Evolutionary conservation across 2,888 invertebrate genomes (phyloP).

Genomic region (Branchellion lobata): DNA sequence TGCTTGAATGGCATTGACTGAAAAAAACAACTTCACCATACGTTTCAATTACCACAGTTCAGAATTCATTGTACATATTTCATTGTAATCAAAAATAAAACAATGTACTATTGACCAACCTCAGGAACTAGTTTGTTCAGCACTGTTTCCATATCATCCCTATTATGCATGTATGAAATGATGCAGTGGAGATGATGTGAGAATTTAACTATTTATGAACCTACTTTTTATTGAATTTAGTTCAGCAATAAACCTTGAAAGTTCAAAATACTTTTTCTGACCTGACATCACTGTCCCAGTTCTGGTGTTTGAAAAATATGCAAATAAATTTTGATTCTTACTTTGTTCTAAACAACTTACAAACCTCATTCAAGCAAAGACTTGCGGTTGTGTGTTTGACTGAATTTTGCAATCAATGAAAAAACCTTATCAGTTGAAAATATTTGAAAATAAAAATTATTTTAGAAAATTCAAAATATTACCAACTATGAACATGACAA

Average conservation of each 20-base stretch:
- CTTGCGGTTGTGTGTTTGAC: conserved; percentile 97
- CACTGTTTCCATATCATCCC: conserved; percentile 99
- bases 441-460: not conserved
- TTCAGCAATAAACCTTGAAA: no score
- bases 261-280: no score
- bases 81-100: no score
- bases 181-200: no score
- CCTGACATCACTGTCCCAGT: conserved; percentile 93
- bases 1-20: conserved; percentile 88
- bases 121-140: conserved; percentile 97
- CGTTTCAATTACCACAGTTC: not conserved
- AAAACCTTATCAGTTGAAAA: not conserved
- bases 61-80: no score
- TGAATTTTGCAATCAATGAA: conserved; percentile 66
- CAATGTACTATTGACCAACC: no score
- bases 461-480: conserved; percentile 51
- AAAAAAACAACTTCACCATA: conserved; percentile 54
- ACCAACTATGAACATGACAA: conserved; percentile 95
- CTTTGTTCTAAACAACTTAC: conserved; percentile 39
- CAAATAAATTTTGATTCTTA: no score
- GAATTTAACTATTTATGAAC: no score
- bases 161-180: no score
- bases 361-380: conserved; percentile 80
- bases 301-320: conserved; percentile 67
- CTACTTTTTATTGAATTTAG: no score